Evolutionary conservation across 2,113 vertebrate genomes (phyloP), one percentile per base, ranked within the genome.

Genomic region (Tor tambroides): DNA sequence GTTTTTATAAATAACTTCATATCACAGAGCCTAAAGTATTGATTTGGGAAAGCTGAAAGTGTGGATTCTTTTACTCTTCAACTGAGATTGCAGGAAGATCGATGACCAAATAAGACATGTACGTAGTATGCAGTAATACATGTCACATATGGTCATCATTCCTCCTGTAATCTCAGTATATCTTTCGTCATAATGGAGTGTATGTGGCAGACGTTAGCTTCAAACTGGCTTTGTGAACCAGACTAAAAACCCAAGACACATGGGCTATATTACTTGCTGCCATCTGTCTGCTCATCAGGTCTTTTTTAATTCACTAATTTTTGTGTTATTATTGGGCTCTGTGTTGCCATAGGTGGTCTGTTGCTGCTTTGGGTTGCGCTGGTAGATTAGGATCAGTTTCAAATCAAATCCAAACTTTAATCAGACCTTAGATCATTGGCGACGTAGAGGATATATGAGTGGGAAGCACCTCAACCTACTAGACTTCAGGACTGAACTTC

Each of bases 291-390:
- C 83, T 86, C 72, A 41, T 32, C 80, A 69, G 46, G 63, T 21
- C 6, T 59, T 56, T n/a, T 86, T 78, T 88, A 83, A 86, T 86
- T 90, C 59, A 83, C 69, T 51, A 6, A 46, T 84, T 83, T 38
- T 83, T 30, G 28, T 46, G 38, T 46, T 76, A 26, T 87, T 82
- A 81, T 86, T 80, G 82, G 30, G 32, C 69, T 9, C 43, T 63
- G 59, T 86, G 72, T 76, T 76, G 38, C 71, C 35, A n/a, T 74
- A n/a, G 10, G 9, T 74, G 21, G 35, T 74, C 11, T n/a, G 35
- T 74, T 74, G 41, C 6, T 28, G 72, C 9, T 23, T 23, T 72
- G 32, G 4, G 1, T 38, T 5, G 32, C 1, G 2, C 19, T 71
- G 7, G 32, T 71, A 35, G 35, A 17, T 72, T 17, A 28, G 12